phyloP scores from a whole-genome alignment of 2,113 vertebrate genomes.

The Pogonocichla stellata region DNA sequence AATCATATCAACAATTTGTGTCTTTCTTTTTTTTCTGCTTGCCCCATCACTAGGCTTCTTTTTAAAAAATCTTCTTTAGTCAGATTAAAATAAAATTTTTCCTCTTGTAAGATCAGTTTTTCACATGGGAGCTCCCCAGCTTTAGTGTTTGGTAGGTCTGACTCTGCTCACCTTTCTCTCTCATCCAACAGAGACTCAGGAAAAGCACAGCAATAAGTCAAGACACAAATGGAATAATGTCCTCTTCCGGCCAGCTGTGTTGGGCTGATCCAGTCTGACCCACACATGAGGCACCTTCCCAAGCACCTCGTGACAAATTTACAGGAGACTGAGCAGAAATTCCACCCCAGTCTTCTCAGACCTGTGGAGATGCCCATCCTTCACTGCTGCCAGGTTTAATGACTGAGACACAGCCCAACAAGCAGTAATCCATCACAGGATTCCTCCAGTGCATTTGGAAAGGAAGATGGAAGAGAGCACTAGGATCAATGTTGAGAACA shows the following conservation, averaged over 20 bases:
- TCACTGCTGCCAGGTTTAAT: background rate
- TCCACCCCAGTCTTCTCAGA: background rate
- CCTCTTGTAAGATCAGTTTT: background rate
- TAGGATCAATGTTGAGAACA: background rate
- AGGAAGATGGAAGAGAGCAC: background rate
- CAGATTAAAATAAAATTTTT: background rate
- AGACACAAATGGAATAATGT: background rate
- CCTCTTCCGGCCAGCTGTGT: accelerated
- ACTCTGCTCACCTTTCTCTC: background rate
- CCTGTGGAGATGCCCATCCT: background rate
- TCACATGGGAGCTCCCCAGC: background rate
- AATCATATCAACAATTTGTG: background rate
- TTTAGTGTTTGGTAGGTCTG: background rate
- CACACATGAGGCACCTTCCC: background rate
- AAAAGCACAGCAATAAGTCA: background rate
- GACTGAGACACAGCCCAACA: background rate
- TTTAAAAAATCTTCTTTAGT: background rate
- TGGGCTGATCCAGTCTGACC: background rate
- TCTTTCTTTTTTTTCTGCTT: background rate
- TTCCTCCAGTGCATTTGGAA: background rate
- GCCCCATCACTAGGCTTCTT: background rate
- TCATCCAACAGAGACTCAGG: background rate
- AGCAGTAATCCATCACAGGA: background rate
- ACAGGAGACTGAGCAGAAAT: background rate
- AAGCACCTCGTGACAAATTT: background rate